Conservation (phyloP, 2,888 invertebrate genomes). For the Atethmia centrago region DNA sequence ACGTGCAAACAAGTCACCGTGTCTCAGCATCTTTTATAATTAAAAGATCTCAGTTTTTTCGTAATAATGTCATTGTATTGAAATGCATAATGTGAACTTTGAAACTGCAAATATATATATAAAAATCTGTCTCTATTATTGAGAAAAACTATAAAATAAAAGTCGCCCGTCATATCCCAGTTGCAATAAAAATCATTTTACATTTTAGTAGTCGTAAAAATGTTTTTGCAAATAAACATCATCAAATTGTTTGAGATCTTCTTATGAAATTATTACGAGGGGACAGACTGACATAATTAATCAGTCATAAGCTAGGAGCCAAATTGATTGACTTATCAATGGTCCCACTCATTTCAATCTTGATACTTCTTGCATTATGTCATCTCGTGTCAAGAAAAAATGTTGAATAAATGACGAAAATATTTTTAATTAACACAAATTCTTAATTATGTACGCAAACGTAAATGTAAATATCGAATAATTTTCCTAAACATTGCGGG, state of each 20-base stretch:
- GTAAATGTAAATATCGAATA: neutral
- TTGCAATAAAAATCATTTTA: conserved; percentile 49
- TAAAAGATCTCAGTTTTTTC: conserved; percentile 8
- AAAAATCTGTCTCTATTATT: conserved; percentile 19
- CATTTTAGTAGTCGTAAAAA: conserved; percentile 46
- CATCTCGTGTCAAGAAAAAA: conserved; percentile 19
- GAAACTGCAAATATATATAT: conserved; percentile 23
- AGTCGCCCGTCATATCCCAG: conserved; percentile 15
- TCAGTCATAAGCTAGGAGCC: conserved; percentile 38
- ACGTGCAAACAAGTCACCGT: neutral
- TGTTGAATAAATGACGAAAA: neutral
- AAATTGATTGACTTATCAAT: conserved; percentile 54
- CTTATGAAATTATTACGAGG: conserved; percentile 32
- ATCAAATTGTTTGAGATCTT: conserved; percentile 46
- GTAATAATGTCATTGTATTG: conserved; percentile 14
- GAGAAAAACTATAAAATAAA: conserved; percentile 42
- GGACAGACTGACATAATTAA: conserved; percentile 31
- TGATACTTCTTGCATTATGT: conserved; percentile 27
- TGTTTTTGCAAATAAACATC: conserved; percentile 41
- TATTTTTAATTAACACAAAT: conserved; percentile 11
- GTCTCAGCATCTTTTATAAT: conserved; percentile 11
- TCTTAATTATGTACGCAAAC: neutral
- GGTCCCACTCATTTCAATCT: conserved; percentile 21
- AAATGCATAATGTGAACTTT: conserved; percentile 15
- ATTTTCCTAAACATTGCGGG: neutral